Percentiles rank a stretch among this genome's conserved stretches.
These are phyloP conservation scores for Gibbula magus DNA, from an alignment of 2,888 invertebrate genomes.

Conservation along the genomic window DNA sequence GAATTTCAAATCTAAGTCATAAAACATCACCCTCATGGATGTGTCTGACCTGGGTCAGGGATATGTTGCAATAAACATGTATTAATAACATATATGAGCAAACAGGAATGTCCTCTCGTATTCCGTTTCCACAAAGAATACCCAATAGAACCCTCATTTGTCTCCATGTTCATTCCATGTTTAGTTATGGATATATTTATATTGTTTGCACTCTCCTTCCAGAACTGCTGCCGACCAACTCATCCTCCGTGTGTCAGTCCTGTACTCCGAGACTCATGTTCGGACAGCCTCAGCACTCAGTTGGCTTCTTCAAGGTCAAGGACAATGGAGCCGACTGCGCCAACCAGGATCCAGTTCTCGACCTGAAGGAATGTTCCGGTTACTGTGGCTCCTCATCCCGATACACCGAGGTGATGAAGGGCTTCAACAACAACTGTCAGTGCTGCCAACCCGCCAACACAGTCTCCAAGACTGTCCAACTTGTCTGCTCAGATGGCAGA, in stretches of 20 bases:
- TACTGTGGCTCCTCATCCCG: constrained; percentile 56
- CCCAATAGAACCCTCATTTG: no score
- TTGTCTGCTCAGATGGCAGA: constrained; percentile 54
- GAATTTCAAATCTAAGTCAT: no score
- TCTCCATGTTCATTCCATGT: no score
- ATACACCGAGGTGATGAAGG: constrained; percentile 53
- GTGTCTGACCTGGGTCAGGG: no score
- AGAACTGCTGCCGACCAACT: constrained; percentile 28
- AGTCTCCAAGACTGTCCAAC: constrained; percentile 43
- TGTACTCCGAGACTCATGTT: constrained; percentile 59
- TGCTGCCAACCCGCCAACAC: constrained; percentile 59
- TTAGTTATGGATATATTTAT: no score
- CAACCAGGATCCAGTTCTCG: constrained; percentile 54
- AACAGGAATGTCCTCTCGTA: no score
- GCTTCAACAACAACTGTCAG: constrained; percentile 55
- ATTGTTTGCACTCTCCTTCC: not conserved
- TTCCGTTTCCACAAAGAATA: no score
- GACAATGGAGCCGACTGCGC: constrained; percentile 51
- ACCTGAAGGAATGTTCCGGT: constrained; percentile 62
- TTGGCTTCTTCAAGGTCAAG: constrained; percentile 58
- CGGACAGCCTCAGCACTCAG: constrained; percentile 46
- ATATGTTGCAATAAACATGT: no score
- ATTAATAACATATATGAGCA: no score
- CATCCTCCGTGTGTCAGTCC: constrained; percentile 43
- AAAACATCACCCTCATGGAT: no score